phyloP scores from a whole-genome alignment of 2,888 invertebrate genomes.

The Argynnis bischoffii region DNA sequence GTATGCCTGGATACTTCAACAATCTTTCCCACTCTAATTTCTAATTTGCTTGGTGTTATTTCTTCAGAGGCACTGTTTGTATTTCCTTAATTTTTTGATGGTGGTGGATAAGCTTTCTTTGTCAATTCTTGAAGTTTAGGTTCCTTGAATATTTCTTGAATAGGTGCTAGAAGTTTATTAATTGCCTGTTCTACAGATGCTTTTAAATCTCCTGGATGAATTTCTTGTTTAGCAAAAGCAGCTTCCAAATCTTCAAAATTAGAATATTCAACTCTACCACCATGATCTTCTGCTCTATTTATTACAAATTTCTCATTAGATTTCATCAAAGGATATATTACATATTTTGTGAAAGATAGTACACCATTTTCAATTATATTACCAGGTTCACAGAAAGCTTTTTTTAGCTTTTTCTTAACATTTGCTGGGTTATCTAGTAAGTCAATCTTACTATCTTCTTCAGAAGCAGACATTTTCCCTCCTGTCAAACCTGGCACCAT shows the following conservation, averaged over 20 bases:
- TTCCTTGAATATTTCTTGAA: conserved; percentile 91
- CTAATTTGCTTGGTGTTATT: conserved; percentile 88
- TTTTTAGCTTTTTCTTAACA: conserved; percentile 96
- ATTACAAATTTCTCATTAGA: conserved; percentile 87
- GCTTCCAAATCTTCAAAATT: conserved; percentile 90
- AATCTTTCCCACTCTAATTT: conserved; percentile 94
- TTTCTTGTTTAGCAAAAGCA: conserved; percentile 89
- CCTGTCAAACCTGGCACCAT: conserved; percentile 99
- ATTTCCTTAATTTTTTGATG: conserved; percentile 83
- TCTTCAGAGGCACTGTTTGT: conserved; percentile 72
- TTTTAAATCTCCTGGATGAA: conserved; percentile 98
- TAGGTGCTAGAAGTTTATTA: conserved; percentile 93
- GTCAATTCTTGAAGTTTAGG: conserved; percentile 90
- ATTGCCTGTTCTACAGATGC: conserved; percentile 91
- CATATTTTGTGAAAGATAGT: conserved; percentile 96
- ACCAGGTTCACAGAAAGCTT: conserved; percentile 96
- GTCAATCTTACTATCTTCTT: conserved; percentile 99
- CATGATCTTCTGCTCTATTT: conserved; percentile 86
- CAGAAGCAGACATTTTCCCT: conserved; percentile 98
- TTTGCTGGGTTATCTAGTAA: conserved; percentile 93
- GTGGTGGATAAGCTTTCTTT: conserved; percentile 92
- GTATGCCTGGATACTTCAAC: conserved; percentile 92
- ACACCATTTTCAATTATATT: conserved; percentile 97
- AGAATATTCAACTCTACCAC: conserved; percentile 89
- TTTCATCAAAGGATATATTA: conserved; percentile 92